A percentile compares a stretch with the other conserved stretches of the same genome.
Conservation (phyloP, 2,113 vertebrate species). For the Lichenostomus cassidix region DNA sequence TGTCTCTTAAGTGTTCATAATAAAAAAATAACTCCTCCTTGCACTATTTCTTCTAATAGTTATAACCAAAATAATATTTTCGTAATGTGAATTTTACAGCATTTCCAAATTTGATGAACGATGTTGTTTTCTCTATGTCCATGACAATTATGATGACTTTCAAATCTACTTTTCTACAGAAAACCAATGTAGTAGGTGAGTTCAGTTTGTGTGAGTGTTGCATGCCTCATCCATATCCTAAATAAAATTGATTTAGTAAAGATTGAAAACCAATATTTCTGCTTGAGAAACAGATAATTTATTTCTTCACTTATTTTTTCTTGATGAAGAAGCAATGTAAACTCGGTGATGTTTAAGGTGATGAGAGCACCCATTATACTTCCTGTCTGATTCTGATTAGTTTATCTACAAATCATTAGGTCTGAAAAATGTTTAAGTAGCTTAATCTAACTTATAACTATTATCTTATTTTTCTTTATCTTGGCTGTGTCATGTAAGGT, state of each 20-base stretch:
- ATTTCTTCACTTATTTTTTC: not conserved
- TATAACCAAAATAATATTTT: not conserved
- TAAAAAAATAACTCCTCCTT: not conserved
- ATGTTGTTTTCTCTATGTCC: slow-evolving; percentile 94
- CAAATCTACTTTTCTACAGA: slow-evolving; percentile 97
- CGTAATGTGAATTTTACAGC: slow-evolving; percentile 70
- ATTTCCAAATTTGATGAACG: slow-evolving; percentile 94
- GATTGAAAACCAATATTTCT: not conserved
- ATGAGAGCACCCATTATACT: not conserved
- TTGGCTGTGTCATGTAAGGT: not conserved
- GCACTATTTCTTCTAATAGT: not conserved
- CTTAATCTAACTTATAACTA: not conserved
- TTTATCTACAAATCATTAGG: not conserved
- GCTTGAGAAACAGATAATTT: not conserved
- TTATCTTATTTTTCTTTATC: not conserved
- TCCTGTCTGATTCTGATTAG: not conserved
- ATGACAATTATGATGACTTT: slow-evolving; percentile 94
- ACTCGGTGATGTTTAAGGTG: not conserved
- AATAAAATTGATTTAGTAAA: not conserved
- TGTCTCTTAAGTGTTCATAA: not conserved
- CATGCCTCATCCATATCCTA: not conserved
- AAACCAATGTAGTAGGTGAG: slow-evolving; percentile 90
- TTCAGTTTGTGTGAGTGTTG: not conserved
- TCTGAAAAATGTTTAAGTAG: not conserved
- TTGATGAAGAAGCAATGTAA: not conserved